Conservation (phyloP, 2,113 vertebrate species). For the Vulpes vulpes region DNA sequence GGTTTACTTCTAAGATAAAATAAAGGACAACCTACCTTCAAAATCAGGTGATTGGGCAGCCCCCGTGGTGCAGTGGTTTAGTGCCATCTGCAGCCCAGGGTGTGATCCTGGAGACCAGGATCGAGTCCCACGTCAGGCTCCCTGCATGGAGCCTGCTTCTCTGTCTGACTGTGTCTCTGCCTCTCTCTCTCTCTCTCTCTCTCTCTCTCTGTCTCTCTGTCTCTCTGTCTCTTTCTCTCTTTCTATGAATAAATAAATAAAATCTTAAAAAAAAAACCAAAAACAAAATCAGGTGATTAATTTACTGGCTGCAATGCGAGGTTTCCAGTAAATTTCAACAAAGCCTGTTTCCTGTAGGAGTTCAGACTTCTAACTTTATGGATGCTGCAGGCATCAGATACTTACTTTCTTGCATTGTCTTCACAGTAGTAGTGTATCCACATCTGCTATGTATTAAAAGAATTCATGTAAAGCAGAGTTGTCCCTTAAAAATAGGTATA, state of each 20-base stretch:
- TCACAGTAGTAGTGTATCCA: neutral
- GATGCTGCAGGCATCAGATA: neutral
- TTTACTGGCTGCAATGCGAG: neutral
- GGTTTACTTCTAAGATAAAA: slow-evolving; percentile 66
- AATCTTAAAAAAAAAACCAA: neutral
- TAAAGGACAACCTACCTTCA: slow-evolving; percentile 70
- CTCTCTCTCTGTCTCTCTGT: too few species aligned
- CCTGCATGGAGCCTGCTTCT: too few species aligned
- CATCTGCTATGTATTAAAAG: neutral
- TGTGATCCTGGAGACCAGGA: too few species aligned
- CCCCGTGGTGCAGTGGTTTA: too few species aligned
- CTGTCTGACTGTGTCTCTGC: too few species aligned
- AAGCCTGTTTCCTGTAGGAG: neutral
- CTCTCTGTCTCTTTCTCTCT: too few species aligned
- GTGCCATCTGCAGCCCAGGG: too few species aligned
- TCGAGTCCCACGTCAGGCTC: too few species aligned
- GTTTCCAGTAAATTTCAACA: slow-evolving; percentile 24
- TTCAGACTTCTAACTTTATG: slow-evolving; percentile 33
- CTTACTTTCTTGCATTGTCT: slow-evolving; percentile 16
- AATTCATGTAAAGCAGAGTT: slow-evolving; percentile 34
- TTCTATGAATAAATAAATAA: too few species aligned
- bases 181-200: too few species aligned
- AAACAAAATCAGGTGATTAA: slow-evolving; percentile 72
- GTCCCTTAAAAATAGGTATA: slow-evolving; percentile 12
- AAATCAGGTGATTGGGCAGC: slow-evolving; percentile 59